Base-by-base conservation (phyloP, 64 coral and sea anemone species). In the Montipora foliosa region DNA sequence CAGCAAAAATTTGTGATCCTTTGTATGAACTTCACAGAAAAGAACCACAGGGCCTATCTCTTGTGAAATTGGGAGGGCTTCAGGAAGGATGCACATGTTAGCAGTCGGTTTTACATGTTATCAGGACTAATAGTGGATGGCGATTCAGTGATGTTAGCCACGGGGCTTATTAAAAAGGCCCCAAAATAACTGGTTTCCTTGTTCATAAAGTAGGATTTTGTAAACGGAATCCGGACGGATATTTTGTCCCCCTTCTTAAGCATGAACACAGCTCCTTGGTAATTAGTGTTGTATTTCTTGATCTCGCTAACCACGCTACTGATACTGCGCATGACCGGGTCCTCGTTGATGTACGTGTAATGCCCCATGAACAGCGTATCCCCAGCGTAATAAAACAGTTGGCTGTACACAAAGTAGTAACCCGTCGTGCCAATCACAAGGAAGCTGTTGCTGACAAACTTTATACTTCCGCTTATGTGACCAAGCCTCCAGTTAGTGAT, bases 111-210 rank as follows among this genome's bases (percentile, higher is more conserved):
- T 61, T 82, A 82, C 21, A 29, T 6, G n/a, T 3, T 14, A 86
- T 86, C 66, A 13, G 45, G 82, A 67, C 44, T 50, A 50, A 4
- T 1, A 13, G 37, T 21, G 8, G 64, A 49, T 57, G 53, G 53
- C 3, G 82, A 13, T 71, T 49, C 62, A 24, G 62, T 86, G 16
- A 15, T n/a, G 16, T 86, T 72, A 48, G 11, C 45, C 46, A 72
- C 61, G 10, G 92, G 76, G 68, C 50, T 79, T n/a, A 93, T 37
- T 3, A 93, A 60, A 51, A 93, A 88, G 9, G 76, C 84, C 5
- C 92, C 92, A 80, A 93, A 93, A 88, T 93, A 93, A 47, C 92
- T 93, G 45, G 92, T 93, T n/a, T 93, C 62, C 16, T 20, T 87
- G 22, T 93, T 53, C 92, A 93, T 93, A 25, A 88, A 93, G 2